Base-by-base conservation (phyloP, 2,888 invertebrate genomes). In the Dioctria linearis region DNA sequence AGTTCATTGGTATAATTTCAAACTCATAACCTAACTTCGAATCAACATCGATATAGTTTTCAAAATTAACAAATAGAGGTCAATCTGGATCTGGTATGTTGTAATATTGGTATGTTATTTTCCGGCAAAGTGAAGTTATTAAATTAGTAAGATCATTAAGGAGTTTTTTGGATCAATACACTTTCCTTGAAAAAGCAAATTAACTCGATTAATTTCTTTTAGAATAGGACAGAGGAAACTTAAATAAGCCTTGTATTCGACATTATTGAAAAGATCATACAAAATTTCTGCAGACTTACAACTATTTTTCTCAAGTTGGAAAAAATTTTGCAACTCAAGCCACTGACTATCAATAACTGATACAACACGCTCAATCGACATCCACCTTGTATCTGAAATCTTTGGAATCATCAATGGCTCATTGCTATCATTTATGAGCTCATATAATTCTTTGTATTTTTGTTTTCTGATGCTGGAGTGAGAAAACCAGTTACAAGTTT, bases 401-500 rank as follows among this genome's bases (percentile, higher is more conserved):
- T 51, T 42, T 11, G 63, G 5, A 3, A 78, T 49, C 40, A 51
- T 78, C 39, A 66, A n/a, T 11, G 78, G 66, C 37, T 66, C 4
- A 3, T 78, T 5, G 2, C 54, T 54, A n/a, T 51, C n/a, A 54
- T 78, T 78, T n/a, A n/a, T n/a, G n/a, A n/a, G n/a, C n/a, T n/a
- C n/a, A n/a, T n/a, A n/a, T n/a, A n/a, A n/a, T n/a, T 39, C n/a
- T 57, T 54, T 39, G 40, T 78, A 65, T 51, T 65, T 25, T 5
- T 3, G 39, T 42, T 78, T 51, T n/a, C 78, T 25, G 8, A 40
- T 39, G 0, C 37, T 46, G n/a, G 78, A 66, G 13, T 66, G 63
- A 4, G 40, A 37, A 51, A 78, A 78, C 66, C 78, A 78, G 13
- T 51, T 78, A 13, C 46, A 76, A n/a, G 76, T 46, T 63, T 76